Conservation (phyloP, 2,888 invertebrate species). For the Habroteleia sp. region DNA sequence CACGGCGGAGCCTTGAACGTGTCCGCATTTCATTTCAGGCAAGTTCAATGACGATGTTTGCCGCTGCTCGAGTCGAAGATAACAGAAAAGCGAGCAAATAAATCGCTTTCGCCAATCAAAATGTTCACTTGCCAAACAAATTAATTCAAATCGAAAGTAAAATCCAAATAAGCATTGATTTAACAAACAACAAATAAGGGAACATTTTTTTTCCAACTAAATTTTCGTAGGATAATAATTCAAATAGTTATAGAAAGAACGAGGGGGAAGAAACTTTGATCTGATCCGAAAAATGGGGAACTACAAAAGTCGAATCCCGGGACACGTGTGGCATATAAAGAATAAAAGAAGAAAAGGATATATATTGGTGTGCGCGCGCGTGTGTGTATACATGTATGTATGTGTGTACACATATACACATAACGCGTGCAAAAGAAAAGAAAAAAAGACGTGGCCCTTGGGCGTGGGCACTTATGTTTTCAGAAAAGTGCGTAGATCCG, state of each 20-base stretch:
- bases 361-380: neutral
- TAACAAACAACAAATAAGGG: no score
- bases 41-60: conserved; percentile 44
- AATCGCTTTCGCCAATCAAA: neutral
- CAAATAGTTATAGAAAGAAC: no score
- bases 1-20: conserved; percentile 32
- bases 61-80: neutral
- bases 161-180: no score
- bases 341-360: conserved; percentile 33
- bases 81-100: neutral
- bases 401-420: neutral
- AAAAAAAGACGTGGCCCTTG: conserved; percentile 58
- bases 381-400: neutral
- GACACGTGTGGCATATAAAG: conserved; percentile 44
- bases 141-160: no score
- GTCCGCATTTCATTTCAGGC: conserved; percentile 32
- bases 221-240: no score
- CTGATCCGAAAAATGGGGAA: conserved; percentile 28
- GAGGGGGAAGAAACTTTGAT: conserved; percentile 20
- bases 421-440: neutral
- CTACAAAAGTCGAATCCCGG: conserved; percentile 44
- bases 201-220: no score
- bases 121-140: no score
- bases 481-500: conserved; percentile 73
- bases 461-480: conserved; percentile 74